Percentiles rank a stretch among this genome's conserved stretches.
phyloP scores from a whole-genome alignment of 1,140 invertebrate species.

The Bilobella aurantiaca region DNA sequence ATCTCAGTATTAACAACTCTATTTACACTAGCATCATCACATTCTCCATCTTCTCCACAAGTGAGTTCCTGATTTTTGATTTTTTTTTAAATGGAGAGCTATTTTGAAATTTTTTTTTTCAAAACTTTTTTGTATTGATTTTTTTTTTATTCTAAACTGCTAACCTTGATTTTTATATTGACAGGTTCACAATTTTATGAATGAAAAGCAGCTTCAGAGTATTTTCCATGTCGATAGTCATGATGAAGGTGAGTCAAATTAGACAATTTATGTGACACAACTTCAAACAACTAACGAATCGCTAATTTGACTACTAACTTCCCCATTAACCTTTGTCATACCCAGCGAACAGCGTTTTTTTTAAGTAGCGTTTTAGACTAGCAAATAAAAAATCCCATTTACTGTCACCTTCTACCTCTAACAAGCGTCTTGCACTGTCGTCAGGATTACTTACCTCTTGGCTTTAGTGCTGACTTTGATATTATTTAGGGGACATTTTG shows the following conservation, averaged over 20 bases:
- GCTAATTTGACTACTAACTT: background rate
- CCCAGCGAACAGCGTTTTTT: too few relatives aligned
- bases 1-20: constrained; percentile 29
- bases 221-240: constrained; percentile 69
- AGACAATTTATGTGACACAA: background rate
- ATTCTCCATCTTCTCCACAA: constrained; percentile 6
- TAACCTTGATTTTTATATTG: constrained; percentile 4
- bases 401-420: background rate
- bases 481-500: too few relatives aligned
- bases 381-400: background rate
- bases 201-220: constrained; percentile 60
- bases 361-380: too few relatives aligned
- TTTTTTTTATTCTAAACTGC: background rate
- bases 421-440: background rate
- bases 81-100: background rate
- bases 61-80: background rate
- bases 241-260: constrained; percentile 50
- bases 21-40: constrained; percentile 21
- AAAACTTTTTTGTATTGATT: background rate
- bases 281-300: too few relatives aligned
- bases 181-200: constrained; percentile 68
- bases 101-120: background rate
- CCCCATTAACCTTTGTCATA: background rate
- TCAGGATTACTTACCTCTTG: too few relatives aligned
- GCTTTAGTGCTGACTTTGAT: too few relatives aligned